Evolutionary conservation across 1,140 invertebrate genomes (phyloP), one percentile per base, ranked within the genome.

Genomic region (Thrips palmi): DNA sequence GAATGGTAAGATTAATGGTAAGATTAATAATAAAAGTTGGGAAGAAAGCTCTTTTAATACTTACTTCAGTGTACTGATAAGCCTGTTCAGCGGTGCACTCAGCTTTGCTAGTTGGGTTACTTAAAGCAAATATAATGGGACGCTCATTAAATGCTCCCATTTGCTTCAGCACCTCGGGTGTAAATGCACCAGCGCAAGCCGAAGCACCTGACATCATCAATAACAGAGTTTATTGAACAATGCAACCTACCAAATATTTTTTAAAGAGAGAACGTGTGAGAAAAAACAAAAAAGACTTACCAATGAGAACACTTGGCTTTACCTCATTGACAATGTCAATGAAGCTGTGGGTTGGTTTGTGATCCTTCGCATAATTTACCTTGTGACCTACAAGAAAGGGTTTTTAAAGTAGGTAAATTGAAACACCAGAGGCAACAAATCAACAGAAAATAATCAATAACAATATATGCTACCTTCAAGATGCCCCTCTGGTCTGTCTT

Each of bases 31-130:
- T 33, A 17, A 33, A 33, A 17, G 17, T 11, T 12, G 17, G 5
- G 5, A 39, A 6, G 29, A 19, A 40, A 28, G 18, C 22, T 24
- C 36, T 20, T 23, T 3, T 24, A 42, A 37, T 40, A 52, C 54
- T 59, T 62, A 88, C 85, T 49, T 92, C 71, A 4, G 89, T 92
- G 49, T 81, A 48, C 20, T 70, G 69, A 49, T 89, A 94, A 1
- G 91, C 91, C 43, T 80, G 73, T 51, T 92, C 79, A 14, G 92
- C 89, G 3, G 92, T 97, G 54, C 92, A 97, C 62, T 97, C 92
- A 6, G 92, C 88, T 65, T 91, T 89, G 51, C 71, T 77, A 1
- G 92, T 97, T 14, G 92, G 92, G 67, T 97, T 97, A 46, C 88
- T 94, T 4, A 97, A 62, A 12, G 92, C 89, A 57, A 97, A 97